Percentiles rank a stretch among this genome's conserved stretches.
Evolutionary conservation across 2,797 vertebrate genomes (phyloP).

Genomic region (Rhincodon typus): DNA sequence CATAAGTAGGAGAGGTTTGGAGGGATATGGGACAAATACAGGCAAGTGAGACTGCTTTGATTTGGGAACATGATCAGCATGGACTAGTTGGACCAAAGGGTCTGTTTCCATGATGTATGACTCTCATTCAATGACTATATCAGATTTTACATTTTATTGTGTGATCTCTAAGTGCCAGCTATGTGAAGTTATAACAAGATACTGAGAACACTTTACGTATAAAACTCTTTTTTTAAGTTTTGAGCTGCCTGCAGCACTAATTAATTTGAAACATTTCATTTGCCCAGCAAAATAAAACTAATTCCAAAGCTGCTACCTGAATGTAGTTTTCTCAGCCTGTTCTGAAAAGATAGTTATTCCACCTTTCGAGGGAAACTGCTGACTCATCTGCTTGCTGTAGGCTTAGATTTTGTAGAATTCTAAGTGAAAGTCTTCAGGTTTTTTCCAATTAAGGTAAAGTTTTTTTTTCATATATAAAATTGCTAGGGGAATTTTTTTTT

Average conservation of each 20-base stretch:
- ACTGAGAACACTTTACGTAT: background rate
- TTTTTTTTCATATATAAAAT: background rate
- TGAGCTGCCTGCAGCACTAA: constrained; percentile 24
- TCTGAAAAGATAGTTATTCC: constrained; percentile 1
- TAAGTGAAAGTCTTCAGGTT: background rate
- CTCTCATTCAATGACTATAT: no score
- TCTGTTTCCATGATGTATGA: no score
- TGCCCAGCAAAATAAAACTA: background rate
- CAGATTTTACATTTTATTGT: constrained; percentile 18
- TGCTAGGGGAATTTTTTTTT: background rate
- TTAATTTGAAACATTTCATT: constrained; percentile 27
- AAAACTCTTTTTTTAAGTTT: background rate
- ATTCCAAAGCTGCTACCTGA: constrained; percentile 23
- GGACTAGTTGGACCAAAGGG: no score
- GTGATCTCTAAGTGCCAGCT: constrained; percentile 3
- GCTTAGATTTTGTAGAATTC: background rate
- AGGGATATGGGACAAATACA: no score
- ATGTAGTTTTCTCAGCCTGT: background rate
- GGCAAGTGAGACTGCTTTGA: no score
- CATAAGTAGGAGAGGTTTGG: no score
- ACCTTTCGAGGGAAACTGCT: background rate
- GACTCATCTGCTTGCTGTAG: background rate
- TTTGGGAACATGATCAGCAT: no score
- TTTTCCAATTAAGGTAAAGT: constrained; percentile 18
- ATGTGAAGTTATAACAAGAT: background rate